Base-by-base conservation (phyloP, 2,113 vertebrate species). In the Apodemus sylvaticus region DNA sequence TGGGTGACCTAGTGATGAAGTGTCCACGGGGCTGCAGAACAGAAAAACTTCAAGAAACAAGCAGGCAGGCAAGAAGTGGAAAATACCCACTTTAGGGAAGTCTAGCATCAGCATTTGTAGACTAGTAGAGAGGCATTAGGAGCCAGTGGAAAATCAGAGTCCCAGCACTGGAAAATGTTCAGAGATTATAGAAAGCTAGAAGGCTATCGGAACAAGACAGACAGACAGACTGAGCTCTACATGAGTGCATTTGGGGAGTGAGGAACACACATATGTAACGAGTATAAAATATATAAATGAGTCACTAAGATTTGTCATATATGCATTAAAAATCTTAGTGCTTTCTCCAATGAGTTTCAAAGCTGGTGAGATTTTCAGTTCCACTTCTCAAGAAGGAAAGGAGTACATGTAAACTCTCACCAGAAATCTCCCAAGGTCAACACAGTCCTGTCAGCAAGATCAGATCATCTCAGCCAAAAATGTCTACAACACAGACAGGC, bases 21-120 rank as follows among this genome's bases (percentile, higher is more conserved):
- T 96, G 85, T 10, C 86, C 93, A 74, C 6, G 92, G 76, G 87
- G 97, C 92, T 89, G 45, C 14, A 95, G 94, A 92, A 16, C 13
- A 29, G 16, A 4, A 74, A 76, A 51, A 2, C 0, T 42, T 20
- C 31, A 82, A 95, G 5, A 96, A 86, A 76, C 26, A 86, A 11
- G 64, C 17, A 73, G 94, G 79, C 96, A 96, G 31, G 9, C 48
- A 78, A 58, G 48, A 66, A 93, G 60, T 45, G 89, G 34, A 87
- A 83, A 89, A 51, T 24, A 90, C 82, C 22, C 45, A 16, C 78
- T 90, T 45, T 42, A 26, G 34, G 26, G 73, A 83, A 64, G 62
- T n/a, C 36, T 90, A 0, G 0, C n/a, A 62, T 87, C 60, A 74
- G 73, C 12, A 11, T 0, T 87, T 22, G n/a, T 36, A 78, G 13